phyloP scores from a whole-genome alignment of 2,797 vertebrate species.

The Macropus fuliginosus region DNA sequence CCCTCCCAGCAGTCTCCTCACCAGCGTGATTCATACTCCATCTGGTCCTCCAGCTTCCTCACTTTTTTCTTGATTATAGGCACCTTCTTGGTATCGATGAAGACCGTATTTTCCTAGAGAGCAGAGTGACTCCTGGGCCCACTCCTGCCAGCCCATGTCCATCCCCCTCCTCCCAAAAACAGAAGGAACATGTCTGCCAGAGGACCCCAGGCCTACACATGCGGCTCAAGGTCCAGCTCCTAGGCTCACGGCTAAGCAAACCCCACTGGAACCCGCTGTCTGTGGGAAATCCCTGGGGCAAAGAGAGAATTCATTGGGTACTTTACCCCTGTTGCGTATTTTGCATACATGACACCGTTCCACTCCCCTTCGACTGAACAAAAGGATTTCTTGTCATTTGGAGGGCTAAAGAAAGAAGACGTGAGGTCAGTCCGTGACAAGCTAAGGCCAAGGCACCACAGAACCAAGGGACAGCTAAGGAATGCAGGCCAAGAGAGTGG shows the following conservation, averaged over 20 bases:
- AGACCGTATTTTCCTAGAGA: slow-evolving; percentile 93
- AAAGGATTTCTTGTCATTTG: slow-evolving; percentile 98
- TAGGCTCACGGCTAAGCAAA: neutral
- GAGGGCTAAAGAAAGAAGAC: slow-evolving; percentile 87
- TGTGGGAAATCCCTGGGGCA: neutral
- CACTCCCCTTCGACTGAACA: slow-evolving; percentile 98
- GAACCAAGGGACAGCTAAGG: neutral
- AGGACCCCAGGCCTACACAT: neutral
- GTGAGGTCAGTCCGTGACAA: slow-evolving; percentile 36
- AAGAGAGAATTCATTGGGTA: neutral
- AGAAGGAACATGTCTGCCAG: neutral
- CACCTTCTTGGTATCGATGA: slow-evolving; percentile 98
- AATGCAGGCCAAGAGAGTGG: neutral
- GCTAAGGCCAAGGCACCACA: neutral
- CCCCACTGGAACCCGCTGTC: neutral
- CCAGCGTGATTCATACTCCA: slow-evolving; percentile 95
- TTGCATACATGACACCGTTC: slow-evolving; percentile 99
- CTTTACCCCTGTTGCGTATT: slow-evolving; percentile 94
- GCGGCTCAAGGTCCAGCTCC: neutral
- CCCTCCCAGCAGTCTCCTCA: slow-evolving; percentile 81
- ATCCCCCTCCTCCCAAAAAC: neutral
- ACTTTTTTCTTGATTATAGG: slow-evolving; percentile 98
- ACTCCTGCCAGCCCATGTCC: neutral
- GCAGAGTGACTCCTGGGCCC: neutral
- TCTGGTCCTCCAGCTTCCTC: slow-evolving; percentile 97